Evolutionary conservation across 2,113 vertebrate species (phyloP).

Genomic region (Phyllostomus hastatus): DNA sequence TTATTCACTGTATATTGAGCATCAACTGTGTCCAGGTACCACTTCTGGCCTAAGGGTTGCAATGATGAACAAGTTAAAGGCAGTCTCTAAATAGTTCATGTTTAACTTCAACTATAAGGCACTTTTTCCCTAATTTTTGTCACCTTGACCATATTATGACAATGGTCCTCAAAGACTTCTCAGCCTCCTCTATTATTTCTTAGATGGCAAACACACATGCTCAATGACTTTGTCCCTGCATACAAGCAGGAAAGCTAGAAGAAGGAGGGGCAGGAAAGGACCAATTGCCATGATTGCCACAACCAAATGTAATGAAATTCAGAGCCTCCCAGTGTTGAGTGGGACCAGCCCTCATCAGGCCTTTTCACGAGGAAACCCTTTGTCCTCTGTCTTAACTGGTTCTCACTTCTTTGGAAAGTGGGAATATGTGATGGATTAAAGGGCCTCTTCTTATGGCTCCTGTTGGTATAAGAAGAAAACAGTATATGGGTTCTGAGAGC

Average conservation of each 20-base stretch:
- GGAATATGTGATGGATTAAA: not conserved
- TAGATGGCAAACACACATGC: not conserved
- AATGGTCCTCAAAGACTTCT: not conserved
- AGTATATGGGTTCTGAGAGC: not conserved
- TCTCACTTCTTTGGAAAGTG: not conserved
- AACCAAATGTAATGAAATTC: not conserved
- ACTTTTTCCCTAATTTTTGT: not conserved
- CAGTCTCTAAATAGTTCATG: not conserved
- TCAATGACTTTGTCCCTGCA: not conserved
- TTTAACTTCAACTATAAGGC: not conserved
- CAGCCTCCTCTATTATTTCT: not conserved
- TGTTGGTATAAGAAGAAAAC: not conserved
- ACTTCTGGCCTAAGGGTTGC: not conserved
- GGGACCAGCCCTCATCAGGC: not conserved
- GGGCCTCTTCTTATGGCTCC: not conserved
- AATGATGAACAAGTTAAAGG: not conserved
- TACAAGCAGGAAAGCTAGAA: not conserved
- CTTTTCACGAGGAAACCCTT: not conserved
- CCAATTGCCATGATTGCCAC: not conserved
- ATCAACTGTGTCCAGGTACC: not conserved
- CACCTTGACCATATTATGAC: not conserved
- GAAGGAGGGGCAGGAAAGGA: not conserved
- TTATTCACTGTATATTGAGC: not conserved
- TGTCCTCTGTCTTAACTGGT: not conserved
- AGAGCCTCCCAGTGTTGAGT: fast-evolving